Percentiles rank a stretch among this genome's conserved stretches.
Evolutionary conservation across 2,113 vertebrate species (phyloP).

Genomic region (Hyperopisus bebe): DNA sequence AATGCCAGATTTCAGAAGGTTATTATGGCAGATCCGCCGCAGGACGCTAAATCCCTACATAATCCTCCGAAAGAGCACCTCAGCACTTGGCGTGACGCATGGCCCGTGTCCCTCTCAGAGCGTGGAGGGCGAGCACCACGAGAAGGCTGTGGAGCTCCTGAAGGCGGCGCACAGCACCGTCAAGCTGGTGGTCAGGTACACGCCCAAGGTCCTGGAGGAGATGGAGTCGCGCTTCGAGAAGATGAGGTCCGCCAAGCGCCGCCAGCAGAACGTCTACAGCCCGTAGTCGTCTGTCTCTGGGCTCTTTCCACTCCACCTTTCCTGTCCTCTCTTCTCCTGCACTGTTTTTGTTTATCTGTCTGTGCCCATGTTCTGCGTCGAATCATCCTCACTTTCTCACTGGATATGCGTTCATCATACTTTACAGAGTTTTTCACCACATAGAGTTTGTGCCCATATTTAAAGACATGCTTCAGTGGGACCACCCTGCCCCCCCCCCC

Average conservation of each 20-base stretch:
- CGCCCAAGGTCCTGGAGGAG: slow-evolving; percentile 90
- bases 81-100: background rate
- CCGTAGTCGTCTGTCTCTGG: slow-evolving; percentile 47
- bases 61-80: background rate
- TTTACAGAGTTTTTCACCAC: background rate
- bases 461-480: background rate
- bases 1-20: slow-evolving; percentile 3
- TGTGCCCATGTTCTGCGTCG: background rate
- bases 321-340: background rate
- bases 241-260: slow-evolving; percentile 96
- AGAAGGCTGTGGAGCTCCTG: slow-evolving; percentile 92
- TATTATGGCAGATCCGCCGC: background rate
- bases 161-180: slow-evolving; percentile 96
- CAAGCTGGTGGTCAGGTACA: slow-evolving; percentile 92
- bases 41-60: too few relatives aligned
- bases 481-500: background rate
- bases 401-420: background rate
- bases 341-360: background rate
- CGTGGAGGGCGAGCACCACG: slow-evolving; percentile 94
- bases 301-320: slow-evolving; percentile 12
- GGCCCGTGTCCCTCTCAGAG: slow-evolving; percentile 61
- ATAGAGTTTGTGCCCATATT: background rate
- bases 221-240: slow-evolving; percentile 98
- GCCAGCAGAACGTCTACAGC: slow-evolving; percentile 84
- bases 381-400: background rate